A percentile compares a stretch with the other conserved stretches of the same genome.
phyloP scores from a whole-genome alignment of 2,797 vertebrate genomes.

The Naso thynnoides region DNA sequence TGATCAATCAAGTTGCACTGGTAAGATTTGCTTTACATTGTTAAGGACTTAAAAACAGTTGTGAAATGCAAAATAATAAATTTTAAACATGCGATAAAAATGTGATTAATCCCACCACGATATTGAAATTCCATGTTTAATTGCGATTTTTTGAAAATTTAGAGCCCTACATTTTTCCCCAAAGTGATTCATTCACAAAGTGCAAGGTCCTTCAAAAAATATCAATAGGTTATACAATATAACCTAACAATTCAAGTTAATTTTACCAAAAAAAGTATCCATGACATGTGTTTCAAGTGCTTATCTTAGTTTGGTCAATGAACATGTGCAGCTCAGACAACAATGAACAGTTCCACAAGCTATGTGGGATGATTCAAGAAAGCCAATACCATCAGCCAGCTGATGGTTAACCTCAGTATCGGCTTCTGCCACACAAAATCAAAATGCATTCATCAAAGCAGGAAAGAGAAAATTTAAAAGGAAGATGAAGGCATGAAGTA shows the following conservation, averaged over 20 bases:
- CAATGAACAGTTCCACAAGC: constrained; percentile 19
- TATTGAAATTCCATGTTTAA: no score
- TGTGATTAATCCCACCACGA: no score
- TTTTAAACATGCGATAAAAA: no score
- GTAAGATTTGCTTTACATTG: no score
- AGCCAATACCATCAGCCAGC: constrained; percentile 32
- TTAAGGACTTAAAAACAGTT: no score
- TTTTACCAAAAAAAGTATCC: background rate
- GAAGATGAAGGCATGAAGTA: constrained; percentile 14
- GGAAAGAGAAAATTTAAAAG: constrained; percentile 24
- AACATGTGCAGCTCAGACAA: constrained; percentile 4
- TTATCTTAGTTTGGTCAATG: constrained; percentile 13
- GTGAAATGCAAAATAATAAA: no score
- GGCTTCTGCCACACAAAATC: constrained; percentile 33
- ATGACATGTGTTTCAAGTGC: constrained; percentile 1
- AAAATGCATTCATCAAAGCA: constrained; percentile 35
- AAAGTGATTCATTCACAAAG: constrained; percentile 5
- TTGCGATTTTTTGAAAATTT: no score
- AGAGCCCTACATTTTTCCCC: background rate
- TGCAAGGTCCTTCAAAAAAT: constrained; percentile 1
- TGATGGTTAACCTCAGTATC: constrained; percentile 23
- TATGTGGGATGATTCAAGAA: constrained; percentile 22
- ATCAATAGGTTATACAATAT: constrained; percentile 4
- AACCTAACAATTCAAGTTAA: constrained; percentile 3
- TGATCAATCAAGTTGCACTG: no score